phyloP scores from a whole-genome alignment of 2,797 vertebrate genomes.

The Columba guinea region DNA sequence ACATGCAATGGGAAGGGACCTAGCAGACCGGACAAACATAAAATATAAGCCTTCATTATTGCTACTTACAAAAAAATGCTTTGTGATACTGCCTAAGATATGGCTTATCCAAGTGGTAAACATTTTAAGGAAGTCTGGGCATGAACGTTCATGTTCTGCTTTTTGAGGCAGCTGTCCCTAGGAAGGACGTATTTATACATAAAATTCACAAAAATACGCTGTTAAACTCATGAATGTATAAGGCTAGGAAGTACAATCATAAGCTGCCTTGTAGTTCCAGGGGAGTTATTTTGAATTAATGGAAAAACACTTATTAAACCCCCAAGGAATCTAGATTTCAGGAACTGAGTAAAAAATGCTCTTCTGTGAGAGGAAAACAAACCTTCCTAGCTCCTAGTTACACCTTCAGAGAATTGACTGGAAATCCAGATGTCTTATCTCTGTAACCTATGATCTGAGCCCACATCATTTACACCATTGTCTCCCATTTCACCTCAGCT shows the following conservation, averaged over 20 bases:
- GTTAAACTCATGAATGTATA: neutral
- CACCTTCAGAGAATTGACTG: neutral
- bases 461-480: neutral
- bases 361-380: constrained; percentile 11
- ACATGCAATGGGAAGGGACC: neutral
- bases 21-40: neutral
- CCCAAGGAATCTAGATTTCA: neutral
- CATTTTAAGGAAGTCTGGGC: neutral
- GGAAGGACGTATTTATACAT: neutral
- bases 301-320: neutral
- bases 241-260: neutral
- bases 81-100: neutral
- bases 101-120: neutral
- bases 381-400: constrained; percentile 10
- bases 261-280: neutral
- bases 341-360: neutral
- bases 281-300: neutral
- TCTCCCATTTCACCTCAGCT: neutral
- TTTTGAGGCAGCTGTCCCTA: neutral
- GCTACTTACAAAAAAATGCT: neutral
- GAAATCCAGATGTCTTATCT: neutral
- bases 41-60: neutral
- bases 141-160: neutral
- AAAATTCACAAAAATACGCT: neutral
- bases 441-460: neutral